phyloP scores from a whole-genome alignment of 2,113 vertebrate genomes.

The Cariama cristata region DNA sequence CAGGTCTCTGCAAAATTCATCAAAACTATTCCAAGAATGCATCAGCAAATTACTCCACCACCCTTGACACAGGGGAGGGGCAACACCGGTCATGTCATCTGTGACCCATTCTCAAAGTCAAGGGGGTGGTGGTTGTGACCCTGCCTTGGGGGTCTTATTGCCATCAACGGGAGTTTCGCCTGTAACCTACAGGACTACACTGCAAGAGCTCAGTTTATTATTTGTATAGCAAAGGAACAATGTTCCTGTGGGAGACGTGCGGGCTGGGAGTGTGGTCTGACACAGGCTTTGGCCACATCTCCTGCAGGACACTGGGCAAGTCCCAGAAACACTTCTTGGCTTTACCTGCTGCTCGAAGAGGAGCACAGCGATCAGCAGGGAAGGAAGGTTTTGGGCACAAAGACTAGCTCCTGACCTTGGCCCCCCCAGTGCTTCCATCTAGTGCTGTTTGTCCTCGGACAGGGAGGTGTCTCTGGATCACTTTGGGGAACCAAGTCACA shows the following conservation, averaged over 20 bases:
- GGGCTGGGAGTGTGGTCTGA: not conserved
- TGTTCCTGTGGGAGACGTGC: rapidly evolving
- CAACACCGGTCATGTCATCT: not conserved
- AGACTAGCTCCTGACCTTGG: not conserved
- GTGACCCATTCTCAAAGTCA: not conserved
- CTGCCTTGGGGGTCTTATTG: not conserved
- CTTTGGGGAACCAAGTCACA: not conserved
- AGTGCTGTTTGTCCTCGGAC: not conserved
- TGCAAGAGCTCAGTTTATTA: not conserved
- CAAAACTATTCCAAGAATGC: not conserved
- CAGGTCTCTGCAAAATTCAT: conserved; percentile 13
- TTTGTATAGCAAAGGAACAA: not conserved
- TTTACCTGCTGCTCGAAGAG: not conserved
- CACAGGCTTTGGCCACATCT: not conserved
- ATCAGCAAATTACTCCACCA: not conserved
- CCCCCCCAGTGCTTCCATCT: not conserved
- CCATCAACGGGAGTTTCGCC: not conserved
- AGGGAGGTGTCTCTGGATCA: not conserved
- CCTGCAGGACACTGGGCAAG: not conserved
- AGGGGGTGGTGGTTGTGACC: not conserved
- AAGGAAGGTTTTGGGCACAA: not conserved
- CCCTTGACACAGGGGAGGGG: not conserved
- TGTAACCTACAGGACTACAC: not conserved
- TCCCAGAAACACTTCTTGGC: not conserved
- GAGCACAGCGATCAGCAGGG: rapidly evolving